A percentile compares a stretch with the other conserved stretches of the same genome.
phyloP scores from a whole-genome alignment of 53 echinoderm and acorn worm species.

The Arbacia lixula region DNA sequence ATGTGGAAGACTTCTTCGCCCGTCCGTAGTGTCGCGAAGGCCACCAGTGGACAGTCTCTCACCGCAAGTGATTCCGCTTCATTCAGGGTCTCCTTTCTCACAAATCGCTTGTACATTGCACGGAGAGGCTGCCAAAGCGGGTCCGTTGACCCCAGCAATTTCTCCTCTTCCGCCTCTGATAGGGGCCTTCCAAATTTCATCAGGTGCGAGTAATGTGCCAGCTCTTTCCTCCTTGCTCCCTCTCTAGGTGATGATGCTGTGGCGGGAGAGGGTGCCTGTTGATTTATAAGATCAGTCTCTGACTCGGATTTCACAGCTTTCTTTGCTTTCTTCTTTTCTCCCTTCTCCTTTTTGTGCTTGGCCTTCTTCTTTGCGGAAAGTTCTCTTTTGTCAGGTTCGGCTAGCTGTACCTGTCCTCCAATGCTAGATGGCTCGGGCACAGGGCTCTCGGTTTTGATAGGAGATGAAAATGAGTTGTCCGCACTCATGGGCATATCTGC shows the following conservation, averaged over 20 bases:
- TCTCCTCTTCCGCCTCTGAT: not conserved
- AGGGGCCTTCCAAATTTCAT: conserved; percentile 16
- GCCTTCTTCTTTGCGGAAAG: conserved; percentile 1
- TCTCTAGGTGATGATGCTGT: not conserved
- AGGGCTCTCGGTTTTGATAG: not conserved
- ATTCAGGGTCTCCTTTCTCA: conserved; percentile 7
- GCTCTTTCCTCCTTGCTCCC: not conserved
- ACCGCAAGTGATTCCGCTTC: not conserved
- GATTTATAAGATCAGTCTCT: not conserved
- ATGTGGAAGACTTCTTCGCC: conserved; percentile 31
- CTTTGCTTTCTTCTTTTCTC: conserved; percentile 2
- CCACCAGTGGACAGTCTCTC: conserved; percentile 16
- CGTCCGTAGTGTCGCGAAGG: not conserved
- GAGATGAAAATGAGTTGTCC: not conserved
- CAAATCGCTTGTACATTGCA: conserved; percentile 13
- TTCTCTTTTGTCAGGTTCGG: not conserved
- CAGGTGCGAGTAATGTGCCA: not conserved
- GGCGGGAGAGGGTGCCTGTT: not conserved
- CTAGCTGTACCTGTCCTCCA: too few relatives aligned
- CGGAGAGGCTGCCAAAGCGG: not conserved
- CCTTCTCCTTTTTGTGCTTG: not conserved
- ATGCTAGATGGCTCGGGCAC: not conserved
- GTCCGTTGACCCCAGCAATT: not conserved
- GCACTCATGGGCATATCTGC: not conserved
- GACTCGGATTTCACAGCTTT: not conserved